A percentile compares a stretch with the other conserved stretches of the same genome.
These are phyloP conservation scores for Anser brachyrhynchus DNA, from an alignment of 2,113 vertebrate genomes.

Conservation along the genomic window DNA sequence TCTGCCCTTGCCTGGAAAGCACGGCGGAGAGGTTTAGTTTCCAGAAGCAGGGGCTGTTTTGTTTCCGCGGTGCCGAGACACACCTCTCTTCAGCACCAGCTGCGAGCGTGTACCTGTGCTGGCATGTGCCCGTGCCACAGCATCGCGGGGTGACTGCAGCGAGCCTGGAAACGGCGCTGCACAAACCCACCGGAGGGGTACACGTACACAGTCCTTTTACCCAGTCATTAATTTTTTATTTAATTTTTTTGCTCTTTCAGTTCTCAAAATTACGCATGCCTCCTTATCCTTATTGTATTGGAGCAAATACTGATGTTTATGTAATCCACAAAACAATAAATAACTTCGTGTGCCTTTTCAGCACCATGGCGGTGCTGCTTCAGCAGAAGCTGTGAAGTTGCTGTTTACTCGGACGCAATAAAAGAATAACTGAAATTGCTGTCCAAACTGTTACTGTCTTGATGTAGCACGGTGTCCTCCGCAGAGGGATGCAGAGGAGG, in stretches of 20 bases:
- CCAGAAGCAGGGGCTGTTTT: background rate
- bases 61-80: background rate
- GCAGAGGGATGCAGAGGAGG: background rate
- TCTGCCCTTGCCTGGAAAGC: background rate
- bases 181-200: background rate
- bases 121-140: background rate
- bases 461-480: background rate
- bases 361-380: background rate
- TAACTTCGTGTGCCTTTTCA: background rate
- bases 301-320: background rate
- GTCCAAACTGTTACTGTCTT: background rate
- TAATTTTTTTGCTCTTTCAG: background rate
- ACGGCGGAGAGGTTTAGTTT: background rate
- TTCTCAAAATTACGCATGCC: background rate
- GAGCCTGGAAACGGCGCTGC: background rate
- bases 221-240: rapidly evolving
- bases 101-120: background rate
- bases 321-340: background rate
- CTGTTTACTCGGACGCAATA: background rate
- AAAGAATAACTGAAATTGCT: background rate
- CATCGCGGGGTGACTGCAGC: background rate
- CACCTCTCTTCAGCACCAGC: background rate
- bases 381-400: background rate
- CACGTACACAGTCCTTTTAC: background rate
- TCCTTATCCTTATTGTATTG: background rate